A percentile compares a stretch with the other conserved stretches of the same genome.
Evolutionary conservation across 1,140 invertebrate species (phyloP).

Genomic region (Aphaenogaster floridana): DNA sequence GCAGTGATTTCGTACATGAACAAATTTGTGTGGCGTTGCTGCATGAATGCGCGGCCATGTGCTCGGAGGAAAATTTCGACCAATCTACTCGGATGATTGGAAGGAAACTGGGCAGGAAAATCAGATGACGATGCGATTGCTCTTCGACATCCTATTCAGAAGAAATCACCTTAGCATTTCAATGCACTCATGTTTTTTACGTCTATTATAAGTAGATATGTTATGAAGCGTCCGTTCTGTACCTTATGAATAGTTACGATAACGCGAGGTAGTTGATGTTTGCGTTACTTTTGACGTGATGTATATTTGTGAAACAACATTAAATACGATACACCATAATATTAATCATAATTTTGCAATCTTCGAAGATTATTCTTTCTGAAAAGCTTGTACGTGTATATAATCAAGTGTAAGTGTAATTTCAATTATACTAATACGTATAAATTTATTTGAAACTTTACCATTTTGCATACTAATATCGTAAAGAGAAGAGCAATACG

Average conservation of each 20-base stretch:
- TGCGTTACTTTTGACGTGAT: neutral
- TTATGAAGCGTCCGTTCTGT: neutral
- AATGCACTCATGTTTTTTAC: constrained; percentile 33
- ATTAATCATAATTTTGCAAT: neutral
- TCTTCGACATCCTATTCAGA: constrained; percentile 60
- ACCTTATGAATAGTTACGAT: neutral
- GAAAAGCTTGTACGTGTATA: neutral
- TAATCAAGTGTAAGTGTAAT: neutral
- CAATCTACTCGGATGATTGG: constrained; percentile 75
- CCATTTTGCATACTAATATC: neutral
- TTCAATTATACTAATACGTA: neutral
- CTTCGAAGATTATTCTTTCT: neutral
- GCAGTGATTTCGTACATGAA: constrained; percentile 35
- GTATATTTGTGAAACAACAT: neutral
- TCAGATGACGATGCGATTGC: constrained; percentile 64
- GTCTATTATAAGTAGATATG: constrained; percentile 3
- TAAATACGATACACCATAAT: neutral
- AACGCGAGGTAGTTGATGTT: neutral
- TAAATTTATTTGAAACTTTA: constrained; percentile 8
- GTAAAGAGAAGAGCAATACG: neutral
- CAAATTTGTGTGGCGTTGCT: constrained; percentile 49
- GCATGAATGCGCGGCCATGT: constrained; percentile 50
- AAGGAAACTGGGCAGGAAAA: constrained; percentile 76
- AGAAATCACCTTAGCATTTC: constrained; percentile 61
- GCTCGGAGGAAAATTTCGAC: constrained; percentile 74